Evolutionary conservation across 2,797 vertebrate genomes (phyloP), one percentile per base, ranked within the genome.

Genomic region (Ambastaia sidthimunki): DNA sequence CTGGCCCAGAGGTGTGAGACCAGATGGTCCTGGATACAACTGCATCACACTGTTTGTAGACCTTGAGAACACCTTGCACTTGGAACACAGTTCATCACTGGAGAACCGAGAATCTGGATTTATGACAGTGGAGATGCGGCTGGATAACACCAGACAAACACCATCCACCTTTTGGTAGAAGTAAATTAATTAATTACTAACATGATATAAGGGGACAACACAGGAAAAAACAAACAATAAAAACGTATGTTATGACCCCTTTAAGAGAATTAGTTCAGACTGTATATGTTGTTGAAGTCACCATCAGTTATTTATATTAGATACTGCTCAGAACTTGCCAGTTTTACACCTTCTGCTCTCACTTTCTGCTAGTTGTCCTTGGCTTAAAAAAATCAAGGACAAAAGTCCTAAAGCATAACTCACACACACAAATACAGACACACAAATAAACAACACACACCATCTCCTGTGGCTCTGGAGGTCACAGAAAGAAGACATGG

Each of bases 321-420:
- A 70, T n/a, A 6, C 72, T 68, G 16, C 25, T 72, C 41, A 50
- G 86, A 89, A 86, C 87, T 90, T n/a, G 85, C 84, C 74, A 87
- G 89, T 87, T 81, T 25, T 86, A 80, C 78, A 79, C 50, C 79
- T 85, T 87, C 89, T 89, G 82, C 89, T 87, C 70, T 79, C 83
- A 80, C 82, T 82, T 82, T 80, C 78, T 87, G 67, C 67, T 83
- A 84, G 90, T 89, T 91, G 90, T 91, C 89, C 90, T 93, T 91
- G 89, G 88, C 87, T 88, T 84, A 82, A 87, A 89, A 85, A 88
- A 83, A 31, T 86, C 79, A 85, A 91, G 90, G 87, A 75, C 60
- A 9, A 87, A 88, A 83, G 89, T 87, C 89, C 81, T 84, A 86
- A 87, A 91, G 90, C 86, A 86, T 85, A 84, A 47, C 75, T 69